Percentiles rank a stretch among this genome's conserved stretches.
Evolutionary conservation across 2,888 invertebrate species (phyloP).

Genomic region (Rhamnusium bicolor): DNA sequence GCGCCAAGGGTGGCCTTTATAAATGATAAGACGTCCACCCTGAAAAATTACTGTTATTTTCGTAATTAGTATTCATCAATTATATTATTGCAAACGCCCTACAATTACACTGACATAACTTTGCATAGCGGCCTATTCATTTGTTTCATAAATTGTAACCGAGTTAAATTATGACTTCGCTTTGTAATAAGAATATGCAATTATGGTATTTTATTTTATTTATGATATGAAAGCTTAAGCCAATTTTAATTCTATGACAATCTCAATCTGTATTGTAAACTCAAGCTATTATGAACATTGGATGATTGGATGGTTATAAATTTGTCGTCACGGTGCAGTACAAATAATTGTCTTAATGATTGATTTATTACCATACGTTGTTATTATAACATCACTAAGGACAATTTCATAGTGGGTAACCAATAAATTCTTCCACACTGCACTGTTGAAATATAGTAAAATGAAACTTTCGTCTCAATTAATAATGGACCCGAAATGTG

Average conservation of each 20-base stretch:
- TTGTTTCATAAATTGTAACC: conserved; percentile 44
- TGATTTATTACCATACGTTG: background rate
- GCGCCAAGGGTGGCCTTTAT: conserved; percentile 48
- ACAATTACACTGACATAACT: conserved; percentile 43
- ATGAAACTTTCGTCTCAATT: too few species aligned
- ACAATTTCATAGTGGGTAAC: too few species aligned
- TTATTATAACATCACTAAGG: background rate
- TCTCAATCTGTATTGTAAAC: conserved; percentile 12
- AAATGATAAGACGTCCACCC: conserved; percentile 39
- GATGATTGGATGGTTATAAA: background rate
- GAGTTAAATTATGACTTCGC: conserved; percentile 44
- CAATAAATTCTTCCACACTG: too few species aligned
- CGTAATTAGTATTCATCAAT: conserved; percentile 40
- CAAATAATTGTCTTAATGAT: background rate
- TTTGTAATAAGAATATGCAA: conserved; percentile 37
- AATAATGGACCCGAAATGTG: too few species aligned
- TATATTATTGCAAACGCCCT: conserved; percentile 41
- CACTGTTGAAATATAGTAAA: too few species aligned
- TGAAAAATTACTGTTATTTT: conserved; percentile 27
- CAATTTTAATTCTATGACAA: conserved; percentile 15
- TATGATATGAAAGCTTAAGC: conserved; percentile 5
- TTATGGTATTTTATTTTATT: conserved; percentile 41
- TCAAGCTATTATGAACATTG: background rate
- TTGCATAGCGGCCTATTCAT: conserved; percentile 39
- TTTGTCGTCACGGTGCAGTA: conserved; percentile 3